phyloP scores from a whole-genome alignment of 1,140 invertebrate species.

The Pogonomyrmex barbatus region DNA sequence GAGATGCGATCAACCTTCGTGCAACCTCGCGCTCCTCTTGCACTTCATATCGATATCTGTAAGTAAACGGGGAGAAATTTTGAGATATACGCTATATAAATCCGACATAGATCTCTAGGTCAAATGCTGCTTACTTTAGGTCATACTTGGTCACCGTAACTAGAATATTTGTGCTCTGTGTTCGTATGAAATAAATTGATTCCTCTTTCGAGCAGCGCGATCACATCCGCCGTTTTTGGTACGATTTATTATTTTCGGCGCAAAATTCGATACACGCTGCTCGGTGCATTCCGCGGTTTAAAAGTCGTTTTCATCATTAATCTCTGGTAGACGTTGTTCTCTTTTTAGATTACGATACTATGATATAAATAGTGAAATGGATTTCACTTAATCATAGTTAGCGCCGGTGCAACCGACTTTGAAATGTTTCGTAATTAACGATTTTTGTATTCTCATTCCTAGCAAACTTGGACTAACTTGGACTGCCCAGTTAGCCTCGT shows the following conservation, averaged over 20 bases:
- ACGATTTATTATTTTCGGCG: conserved; percentile 29
- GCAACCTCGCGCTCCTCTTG: background rate
- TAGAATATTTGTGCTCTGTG: conserved; percentile 52
- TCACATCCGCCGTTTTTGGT: background rate
- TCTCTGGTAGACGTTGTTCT: background rate
- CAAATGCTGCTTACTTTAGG: conserved; percentile 37
- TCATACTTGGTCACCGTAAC: conserved; percentile 40
- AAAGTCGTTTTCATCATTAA: background rate
- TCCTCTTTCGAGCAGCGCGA: conserved; percentile 23
- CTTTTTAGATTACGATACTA: background rate
- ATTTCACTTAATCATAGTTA: conserved; percentile 12
- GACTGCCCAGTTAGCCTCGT: conserved; percentile 16
- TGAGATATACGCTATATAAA: background rate
- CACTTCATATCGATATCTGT: background rate
- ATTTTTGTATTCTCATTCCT: conserved; percentile 2
- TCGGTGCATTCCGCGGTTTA: background rate
- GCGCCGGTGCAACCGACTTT: background rate
- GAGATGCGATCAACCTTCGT: background rate
- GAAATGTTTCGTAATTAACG: conserved; percentile 29
- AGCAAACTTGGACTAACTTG: background rate
- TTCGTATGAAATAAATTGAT: conserved; percentile 53
- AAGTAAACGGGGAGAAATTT: conserved; percentile 6
- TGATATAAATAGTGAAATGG: background rate
- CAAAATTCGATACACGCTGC: background rate
- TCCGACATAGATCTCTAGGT: conserved; percentile 1